Evolutionary conservation across 2,888 invertebrate species (phyloP).

Genomic region (Sylvicola cinctus): DNA sequence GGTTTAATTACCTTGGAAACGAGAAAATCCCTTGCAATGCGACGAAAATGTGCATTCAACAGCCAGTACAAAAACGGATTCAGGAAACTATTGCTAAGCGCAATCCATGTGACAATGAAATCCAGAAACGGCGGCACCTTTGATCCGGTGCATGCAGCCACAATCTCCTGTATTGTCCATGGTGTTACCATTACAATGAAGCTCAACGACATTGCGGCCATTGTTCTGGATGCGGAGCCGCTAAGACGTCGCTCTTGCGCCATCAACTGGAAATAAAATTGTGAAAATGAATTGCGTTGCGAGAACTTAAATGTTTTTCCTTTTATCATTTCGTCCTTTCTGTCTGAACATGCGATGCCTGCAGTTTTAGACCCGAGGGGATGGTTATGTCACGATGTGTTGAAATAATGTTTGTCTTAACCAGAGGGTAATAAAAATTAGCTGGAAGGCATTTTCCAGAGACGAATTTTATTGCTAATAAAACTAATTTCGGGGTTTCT

Average conservation of each 20-base stretch:
- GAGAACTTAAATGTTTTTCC: too few species aligned
- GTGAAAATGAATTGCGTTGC: too few species aligned
- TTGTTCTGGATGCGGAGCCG: slow-evolving; percentile 63
- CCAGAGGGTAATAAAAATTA: too few species aligned
- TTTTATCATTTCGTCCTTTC: too few species aligned
- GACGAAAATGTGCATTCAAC: slow-evolving; percentile 64
- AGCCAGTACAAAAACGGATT: slow-evolving; percentile 80
- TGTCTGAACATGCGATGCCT: too few species aligned
- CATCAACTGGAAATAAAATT: slow-evolving; percentile 17
- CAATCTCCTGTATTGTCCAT: slow-evolving; percentile 79
- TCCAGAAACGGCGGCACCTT: slow-evolving; percentile 65
- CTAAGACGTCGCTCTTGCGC: slow-evolving; percentile 36
- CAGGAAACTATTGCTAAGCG: slow-evolving; percentile 76
- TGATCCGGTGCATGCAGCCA: slow-evolving; percentile 73
- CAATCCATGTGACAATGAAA: slow-evolving; percentile 71
- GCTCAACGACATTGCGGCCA: slow-evolving; percentile 80
- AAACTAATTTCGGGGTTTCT: too few species aligned
- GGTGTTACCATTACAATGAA: slow-evolving; percentile 84
- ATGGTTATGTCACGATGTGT: too few species aligned
- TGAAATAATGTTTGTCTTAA: too few species aligned
- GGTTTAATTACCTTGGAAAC: too few species aligned
- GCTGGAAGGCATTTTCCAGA: too few species aligned
- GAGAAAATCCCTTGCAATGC: slow-evolving; percentile 54
- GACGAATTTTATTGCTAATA: too few species aligned
- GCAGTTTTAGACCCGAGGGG: too few species aligned